phyloP scores from a whole-genome alignment of 2,113 vertebrate genomes.

The Myrmecobius fasciatus region DNA sequence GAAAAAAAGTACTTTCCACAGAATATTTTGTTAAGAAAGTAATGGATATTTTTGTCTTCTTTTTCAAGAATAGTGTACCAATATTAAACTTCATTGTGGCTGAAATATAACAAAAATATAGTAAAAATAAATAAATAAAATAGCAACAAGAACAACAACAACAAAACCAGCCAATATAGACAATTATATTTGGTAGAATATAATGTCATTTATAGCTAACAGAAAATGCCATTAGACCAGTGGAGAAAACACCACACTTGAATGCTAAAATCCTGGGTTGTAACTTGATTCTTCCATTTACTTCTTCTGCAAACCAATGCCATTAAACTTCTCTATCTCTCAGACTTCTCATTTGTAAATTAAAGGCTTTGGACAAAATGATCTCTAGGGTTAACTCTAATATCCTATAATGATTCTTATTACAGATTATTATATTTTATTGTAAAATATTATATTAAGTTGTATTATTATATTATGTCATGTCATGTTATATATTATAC shows the following conservation, averaged over 20 bases:
- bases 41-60: fast-evolving
- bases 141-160: no score
- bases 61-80: neutral
- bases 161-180: neutral
- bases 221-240: neutral
- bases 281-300: neutral
- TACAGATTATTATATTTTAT: neutral
- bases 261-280: neutral
- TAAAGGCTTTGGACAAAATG: neutral
- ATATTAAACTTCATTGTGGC: neutral
- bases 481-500: neutral
- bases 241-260: neutral
- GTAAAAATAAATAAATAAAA: neutral
- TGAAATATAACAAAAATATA: neutral
- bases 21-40: neutral
- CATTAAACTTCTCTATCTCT: neutral
- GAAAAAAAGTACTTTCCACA: neutral
- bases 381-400: neutral
- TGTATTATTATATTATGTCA: neutral
- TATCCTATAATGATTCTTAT: neutral
- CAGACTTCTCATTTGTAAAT: neutral
- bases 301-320: neutral
- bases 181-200: neutral
- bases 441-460: neutral
- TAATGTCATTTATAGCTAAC: neutral